Conservation (phyloP, 2,888 invertebrate genomes). For the Alitta virens region DNA sequence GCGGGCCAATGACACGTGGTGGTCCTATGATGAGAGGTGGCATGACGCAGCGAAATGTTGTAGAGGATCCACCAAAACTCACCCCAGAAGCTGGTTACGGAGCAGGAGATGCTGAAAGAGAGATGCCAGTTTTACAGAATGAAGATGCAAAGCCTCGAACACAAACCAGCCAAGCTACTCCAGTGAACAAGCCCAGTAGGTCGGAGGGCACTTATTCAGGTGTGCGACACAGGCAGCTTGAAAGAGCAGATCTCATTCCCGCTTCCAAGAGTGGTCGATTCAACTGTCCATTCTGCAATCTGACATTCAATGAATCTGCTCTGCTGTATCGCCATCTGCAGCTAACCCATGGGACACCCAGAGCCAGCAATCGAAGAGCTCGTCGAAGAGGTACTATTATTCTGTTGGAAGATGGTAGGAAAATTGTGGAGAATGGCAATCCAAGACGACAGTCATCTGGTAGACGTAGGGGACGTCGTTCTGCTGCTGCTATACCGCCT, state of each 20-base stretch:
- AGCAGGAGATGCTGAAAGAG: neutral
- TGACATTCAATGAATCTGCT: constrained; percentile 11
- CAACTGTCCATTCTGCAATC: constrained; percentile 14
- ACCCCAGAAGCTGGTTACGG: neutral
- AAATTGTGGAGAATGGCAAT: neutral
- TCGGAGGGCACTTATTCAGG: neutral
- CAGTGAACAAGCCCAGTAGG: no score
- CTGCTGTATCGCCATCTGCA: constrained; percentile 8
- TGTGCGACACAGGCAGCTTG: neutral
- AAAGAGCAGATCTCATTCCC: neutral
- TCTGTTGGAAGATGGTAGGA: constrained; percentile 5
- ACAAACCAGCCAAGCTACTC: no score
- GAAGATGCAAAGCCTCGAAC: neutral
- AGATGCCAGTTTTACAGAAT: constrained; percentile 10
- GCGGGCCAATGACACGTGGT: neutral
- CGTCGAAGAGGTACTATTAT: constrained; percentile 14
- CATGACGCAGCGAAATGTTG: no score
- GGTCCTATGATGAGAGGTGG: no score
- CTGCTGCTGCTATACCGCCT: no score
- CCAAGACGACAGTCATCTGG: neutral
- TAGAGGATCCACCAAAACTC: constrained; percentile 5
- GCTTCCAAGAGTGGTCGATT: constrained; percentile 12
- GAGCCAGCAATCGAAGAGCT: constrained; percentile 10
- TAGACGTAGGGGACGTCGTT: neutral
- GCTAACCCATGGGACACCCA: constrained; percentile 8